These are phyloP conservation scores for Ceratosolen solmsi DNA, from an alignment of 1,140 invertebrate genomes.

Conservation along the genomic window DNA sequence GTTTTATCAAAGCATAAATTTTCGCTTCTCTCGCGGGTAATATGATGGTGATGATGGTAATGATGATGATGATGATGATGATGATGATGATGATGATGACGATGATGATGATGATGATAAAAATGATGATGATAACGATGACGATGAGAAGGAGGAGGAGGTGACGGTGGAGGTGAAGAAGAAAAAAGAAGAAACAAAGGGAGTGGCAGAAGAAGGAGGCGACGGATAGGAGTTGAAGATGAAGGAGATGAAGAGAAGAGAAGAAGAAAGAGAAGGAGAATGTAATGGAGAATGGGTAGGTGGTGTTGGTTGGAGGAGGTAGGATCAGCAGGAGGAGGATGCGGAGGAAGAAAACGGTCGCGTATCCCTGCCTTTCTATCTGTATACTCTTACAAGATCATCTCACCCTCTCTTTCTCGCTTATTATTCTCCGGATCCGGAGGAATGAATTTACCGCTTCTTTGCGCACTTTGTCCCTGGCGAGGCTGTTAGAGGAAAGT, in stretches of 20 bases:
- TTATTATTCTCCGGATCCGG: not conserved
- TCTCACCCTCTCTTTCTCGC: not conserved
- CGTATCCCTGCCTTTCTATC: not conserved
- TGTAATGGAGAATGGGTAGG: not conserved
- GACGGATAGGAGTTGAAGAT: not conserved
- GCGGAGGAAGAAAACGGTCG: not conserved
- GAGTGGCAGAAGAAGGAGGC: not conserved
- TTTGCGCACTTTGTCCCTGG: not conserved
- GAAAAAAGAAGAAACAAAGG: not conserved
- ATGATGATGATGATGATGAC: too few relatives aligned
- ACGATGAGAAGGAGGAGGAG: not conserved
- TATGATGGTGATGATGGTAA: too few relatives aligned
- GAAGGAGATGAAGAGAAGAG: not conserved
- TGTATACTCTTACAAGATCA: not conserved
- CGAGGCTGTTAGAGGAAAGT: not conserved
- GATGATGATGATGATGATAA: too few relatives aligned
- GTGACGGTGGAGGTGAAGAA: not conserved
- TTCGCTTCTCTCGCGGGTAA: not conserved
- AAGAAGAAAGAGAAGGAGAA: not conserved
- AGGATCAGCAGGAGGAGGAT: too few relatives aligned
- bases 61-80: too few relatives aligned
- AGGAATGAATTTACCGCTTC: conserved; percentile 19
- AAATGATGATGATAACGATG: too few relatives aligned
- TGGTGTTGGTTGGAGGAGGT: not conserved
- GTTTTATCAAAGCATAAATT: conserved; percentile 52